phyloP scores from a whole-genome alignment of 23 tunicate genomes.

The Oikopleura albicans region DNA sequence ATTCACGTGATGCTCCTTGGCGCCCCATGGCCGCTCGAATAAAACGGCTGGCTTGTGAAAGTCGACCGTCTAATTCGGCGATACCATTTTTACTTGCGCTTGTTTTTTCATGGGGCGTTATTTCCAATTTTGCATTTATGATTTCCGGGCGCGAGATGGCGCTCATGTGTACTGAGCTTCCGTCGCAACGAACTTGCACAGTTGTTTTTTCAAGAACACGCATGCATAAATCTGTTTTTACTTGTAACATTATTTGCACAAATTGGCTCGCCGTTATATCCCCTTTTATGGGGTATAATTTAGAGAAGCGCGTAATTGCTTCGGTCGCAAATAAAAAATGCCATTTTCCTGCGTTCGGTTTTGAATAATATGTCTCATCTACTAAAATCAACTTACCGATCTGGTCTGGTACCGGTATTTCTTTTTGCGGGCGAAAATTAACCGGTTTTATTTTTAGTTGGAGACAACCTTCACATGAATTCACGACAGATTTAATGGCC shows the following conservation, averaged over 20 bases:
- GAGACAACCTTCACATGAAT: background rate
- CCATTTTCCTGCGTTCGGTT: background rate
- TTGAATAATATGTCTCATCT: background rate
- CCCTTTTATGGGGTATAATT: background rate
- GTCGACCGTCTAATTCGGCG: background rate
- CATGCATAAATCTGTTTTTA: background rate
- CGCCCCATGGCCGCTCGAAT: background rate
- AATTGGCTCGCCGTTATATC: background rate
- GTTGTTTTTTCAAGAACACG: background rate
- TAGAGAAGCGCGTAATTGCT: background rate
- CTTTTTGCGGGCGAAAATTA: background rate
- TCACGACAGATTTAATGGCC: background rate
- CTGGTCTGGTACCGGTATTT: background rate
- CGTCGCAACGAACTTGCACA: background rate
- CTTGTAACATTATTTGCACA: background rate
- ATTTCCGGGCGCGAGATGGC: background rate
- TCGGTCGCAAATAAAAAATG: background rate
- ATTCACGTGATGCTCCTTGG: background rate
- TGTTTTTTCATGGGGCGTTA: background rate
- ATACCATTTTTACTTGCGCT: background rate
- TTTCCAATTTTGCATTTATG: background rate
- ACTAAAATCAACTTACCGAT: background rate
- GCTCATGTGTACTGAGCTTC: background rate
- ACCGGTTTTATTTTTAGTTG: background rate
- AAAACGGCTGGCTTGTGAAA: background rate